phyloP scores from a whole-genome alignment of 2,113 vertebrate genomes.

The Furnarius figulus region DNA sequence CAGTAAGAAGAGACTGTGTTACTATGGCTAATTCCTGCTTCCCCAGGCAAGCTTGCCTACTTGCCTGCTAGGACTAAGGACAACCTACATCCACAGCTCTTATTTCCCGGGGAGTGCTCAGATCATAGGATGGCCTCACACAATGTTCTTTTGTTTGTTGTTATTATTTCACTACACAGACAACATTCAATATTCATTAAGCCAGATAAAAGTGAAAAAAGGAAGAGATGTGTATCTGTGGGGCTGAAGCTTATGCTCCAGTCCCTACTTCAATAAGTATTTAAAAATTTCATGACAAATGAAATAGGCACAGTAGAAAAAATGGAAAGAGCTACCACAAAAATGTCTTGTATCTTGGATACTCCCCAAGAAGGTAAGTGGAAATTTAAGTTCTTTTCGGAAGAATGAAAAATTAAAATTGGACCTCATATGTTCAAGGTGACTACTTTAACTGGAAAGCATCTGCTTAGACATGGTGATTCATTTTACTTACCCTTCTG shows the following conservation, averaged over 20 bases:
- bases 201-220: neutral
- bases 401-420: neutral
- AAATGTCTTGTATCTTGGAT: neutral
- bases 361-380: neutral
- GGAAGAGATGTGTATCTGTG: accelerated
- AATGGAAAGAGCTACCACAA: neutral
- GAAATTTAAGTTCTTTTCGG: neutral
- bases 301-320: neutral
- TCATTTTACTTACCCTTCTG: neutral
- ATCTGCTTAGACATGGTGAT: neutral
- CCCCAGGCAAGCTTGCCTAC: neutral
- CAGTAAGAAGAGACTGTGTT: neutral
- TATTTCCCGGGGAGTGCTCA: neutral
- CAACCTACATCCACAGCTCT: neutral
- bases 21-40: neutral
- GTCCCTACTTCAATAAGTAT: neutral
- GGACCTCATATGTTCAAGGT: neutral
- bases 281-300: neutral
- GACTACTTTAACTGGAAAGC: neutral
- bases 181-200: neutral
- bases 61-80: neutral
- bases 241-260: neutral
- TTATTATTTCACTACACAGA: neutral
- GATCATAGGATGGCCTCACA: neutral
- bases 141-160: neutral